A percentile compares a stretch with the other conserved stretches of the same genome.
Conservation (phyloP, 2,113 vertebrate genomes). For the Vulpes vulpes region DNA sequence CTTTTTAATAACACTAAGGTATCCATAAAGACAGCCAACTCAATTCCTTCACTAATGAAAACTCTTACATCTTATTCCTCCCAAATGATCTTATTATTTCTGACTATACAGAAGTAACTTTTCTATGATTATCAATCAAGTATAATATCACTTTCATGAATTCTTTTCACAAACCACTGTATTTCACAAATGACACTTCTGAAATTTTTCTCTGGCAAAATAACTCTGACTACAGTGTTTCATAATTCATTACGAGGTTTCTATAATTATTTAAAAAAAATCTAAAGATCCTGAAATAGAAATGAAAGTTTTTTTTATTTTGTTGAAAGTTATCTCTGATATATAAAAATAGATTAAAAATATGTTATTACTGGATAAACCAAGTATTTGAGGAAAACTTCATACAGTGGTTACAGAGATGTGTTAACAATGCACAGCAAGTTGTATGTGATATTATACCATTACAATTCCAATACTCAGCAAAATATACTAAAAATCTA, state of each 20-base stretch:
- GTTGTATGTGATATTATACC: neutral
- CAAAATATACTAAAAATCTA: slow-evolving; percentile 30
- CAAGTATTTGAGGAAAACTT: neutral
- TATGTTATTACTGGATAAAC: neutral
- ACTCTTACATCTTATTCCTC: neutral
- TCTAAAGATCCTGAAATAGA: neutral
- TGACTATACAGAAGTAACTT: neutral
- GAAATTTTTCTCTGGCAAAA: neutral
- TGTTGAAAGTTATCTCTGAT: slow-evolving; percentile 1
- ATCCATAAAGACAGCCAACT: neutral
- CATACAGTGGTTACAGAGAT: neutral
- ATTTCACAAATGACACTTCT: slow-evolving; percentile 17
- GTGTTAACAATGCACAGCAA: neutral
- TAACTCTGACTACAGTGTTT: neutral
- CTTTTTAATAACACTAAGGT: neutral
- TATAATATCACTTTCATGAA: neutral
- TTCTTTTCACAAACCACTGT: neutral
- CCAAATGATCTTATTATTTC: neutral
- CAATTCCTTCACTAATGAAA: slow-evolving; percentile 47
- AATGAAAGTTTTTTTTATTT: neutral
- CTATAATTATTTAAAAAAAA: neutral
- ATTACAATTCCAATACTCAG: slow-evolving; percentile 20
- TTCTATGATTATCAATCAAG: slow-evolving; percentile 11
- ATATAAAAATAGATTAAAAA: neutral
- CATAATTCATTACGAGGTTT: neutral